Conservation (phyloP, 2,797 vertebrate species). For the Chelonia mydas region DNA sequence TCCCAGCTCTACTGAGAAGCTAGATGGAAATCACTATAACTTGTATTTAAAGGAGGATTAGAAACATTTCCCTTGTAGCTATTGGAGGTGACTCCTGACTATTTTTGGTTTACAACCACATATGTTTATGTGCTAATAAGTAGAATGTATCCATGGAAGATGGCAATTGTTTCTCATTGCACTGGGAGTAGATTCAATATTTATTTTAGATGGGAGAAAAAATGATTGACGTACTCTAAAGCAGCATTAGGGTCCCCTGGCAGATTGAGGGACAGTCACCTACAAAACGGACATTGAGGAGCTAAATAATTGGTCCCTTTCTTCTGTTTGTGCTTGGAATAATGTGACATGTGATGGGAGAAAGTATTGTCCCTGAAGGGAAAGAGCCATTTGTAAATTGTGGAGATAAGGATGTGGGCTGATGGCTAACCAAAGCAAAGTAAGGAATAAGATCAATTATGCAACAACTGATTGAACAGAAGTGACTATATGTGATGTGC, state of each 20-base stretch:
- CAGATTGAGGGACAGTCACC: background rate
- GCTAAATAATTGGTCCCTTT: background rate
- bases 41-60: background rate
- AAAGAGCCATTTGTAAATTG: conserved; percentile 1
- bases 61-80: background rate
- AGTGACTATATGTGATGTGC: conserved; percentile 48
- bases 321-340: background rate
- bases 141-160: background rate
- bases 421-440: background rate
- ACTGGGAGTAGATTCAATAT: background rate
- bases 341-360: background rate
- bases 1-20: background rate
- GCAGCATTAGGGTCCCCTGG: background rate
- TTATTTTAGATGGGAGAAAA: background rate
- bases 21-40: background rate
- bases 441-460: background rate
- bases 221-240: background rate
- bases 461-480: background rate
- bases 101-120: background rate
- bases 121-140: background rate
- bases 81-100: background rate
- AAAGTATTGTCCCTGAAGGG: background rate
- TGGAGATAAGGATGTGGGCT: background rate
- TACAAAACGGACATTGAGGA: background rate
- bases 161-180: background rate